These are phyloP conservation scores for Diachrysia chrysitis DNA, from an alignment of 2,888 invertebrate species.

Conservation along the genomic window DNA sequence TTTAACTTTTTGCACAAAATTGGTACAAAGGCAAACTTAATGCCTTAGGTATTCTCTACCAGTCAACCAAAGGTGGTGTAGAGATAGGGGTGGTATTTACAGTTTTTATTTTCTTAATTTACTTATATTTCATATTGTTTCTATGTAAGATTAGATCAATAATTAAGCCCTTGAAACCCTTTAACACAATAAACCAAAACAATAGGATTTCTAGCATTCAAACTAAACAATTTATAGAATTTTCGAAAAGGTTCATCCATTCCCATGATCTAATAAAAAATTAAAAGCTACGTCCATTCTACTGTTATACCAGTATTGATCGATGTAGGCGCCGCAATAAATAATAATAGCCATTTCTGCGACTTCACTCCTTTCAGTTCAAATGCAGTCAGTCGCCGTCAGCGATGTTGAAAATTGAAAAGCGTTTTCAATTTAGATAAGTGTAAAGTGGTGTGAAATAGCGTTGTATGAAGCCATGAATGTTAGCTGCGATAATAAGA, in stretches of 20 bases:
- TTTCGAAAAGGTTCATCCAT: background rate
- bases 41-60: no score
- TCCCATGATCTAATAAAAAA: conserved; percentile 18
- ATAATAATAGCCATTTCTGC: conserved; percentile 35
- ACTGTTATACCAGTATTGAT: conserved; percentile 45
- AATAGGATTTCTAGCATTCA: background rate
- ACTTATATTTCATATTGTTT: background rate
- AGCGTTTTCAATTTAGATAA: conserved; percentile 39
- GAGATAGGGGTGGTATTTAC: no score
- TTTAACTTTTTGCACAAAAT: no score
- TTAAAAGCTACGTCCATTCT: background rate
- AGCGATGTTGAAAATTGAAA: conserved; percentile 52
- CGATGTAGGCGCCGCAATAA: conserved; percentile 38
- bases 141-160: background rate
- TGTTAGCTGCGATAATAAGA: conserved; percentile 14
- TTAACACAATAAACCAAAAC: background rate
- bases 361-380: conserved; percentile 27
- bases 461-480: background rate
- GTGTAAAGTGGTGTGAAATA: conserved; percentile 12
- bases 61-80: no score
- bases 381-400: conserved; percentile 31
- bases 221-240: background rate
- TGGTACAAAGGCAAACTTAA: no score
- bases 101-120: no score
- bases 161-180: background rate